phyloP scores from a whole-genome alignment of 2,113 vertebrate genomes.

The Lonchura striata region DNA sequence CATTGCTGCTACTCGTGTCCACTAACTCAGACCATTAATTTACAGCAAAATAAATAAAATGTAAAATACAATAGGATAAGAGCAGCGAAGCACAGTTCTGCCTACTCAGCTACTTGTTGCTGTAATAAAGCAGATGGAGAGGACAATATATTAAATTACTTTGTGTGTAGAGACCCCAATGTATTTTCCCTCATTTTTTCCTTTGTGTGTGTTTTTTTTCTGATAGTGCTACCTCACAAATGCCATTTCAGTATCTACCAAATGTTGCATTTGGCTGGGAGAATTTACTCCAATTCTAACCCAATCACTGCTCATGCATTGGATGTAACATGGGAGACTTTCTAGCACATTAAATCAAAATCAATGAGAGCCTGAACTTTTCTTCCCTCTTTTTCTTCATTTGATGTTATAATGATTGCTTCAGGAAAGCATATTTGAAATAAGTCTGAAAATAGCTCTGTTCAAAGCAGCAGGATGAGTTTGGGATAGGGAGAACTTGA shows the following conservation, averaged over 20 bases:
- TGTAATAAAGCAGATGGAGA: background rate
- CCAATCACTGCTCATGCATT: background rate
- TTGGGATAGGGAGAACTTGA: background rate
- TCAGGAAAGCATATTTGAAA: background rate
- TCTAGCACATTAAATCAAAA: background rate
- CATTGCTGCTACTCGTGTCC: background rate
- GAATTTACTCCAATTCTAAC: background rate
- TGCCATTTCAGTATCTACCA: background rate
- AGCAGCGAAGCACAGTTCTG: background rate
- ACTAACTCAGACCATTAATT: background rate
- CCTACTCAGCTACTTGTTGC: background rate
- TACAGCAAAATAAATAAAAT: background rate
- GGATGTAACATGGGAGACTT: background rate
- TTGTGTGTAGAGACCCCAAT: background rate
- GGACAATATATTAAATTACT: background rate
- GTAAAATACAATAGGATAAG: background rate
- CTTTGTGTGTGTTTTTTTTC: background rate
- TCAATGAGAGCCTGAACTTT: background rate
- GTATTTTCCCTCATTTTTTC: background rate
- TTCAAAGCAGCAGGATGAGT: background rate
- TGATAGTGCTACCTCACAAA: background rate
- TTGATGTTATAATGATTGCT: background rate
- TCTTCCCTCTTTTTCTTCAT: background rate
- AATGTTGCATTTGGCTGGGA: background rate
- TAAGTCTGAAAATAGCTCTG: background rate